Evolutionary conservation across 2,888 invertebrate species (phyloP), one percentile per base, ranked within the genome.

Genomic region (Trichogramma dendrolimi): DNA sequence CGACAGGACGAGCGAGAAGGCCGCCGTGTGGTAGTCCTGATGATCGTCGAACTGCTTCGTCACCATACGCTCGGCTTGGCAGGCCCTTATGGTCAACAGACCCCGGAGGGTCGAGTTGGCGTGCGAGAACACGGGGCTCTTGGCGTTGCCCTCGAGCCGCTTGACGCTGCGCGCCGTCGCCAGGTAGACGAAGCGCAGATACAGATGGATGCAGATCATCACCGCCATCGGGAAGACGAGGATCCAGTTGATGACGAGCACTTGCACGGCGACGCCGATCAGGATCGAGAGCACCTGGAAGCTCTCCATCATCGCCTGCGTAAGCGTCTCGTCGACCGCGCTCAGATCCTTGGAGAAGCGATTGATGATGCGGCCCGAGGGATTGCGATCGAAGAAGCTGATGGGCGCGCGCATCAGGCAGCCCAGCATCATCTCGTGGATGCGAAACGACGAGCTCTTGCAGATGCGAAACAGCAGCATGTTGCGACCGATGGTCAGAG

Each of bases 71-170:
- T 91, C 85, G 1, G 90, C 88, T 41, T 85, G 83, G 1, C 89
- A 87, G 0, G 94, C 89, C 62, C 96, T 83, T 66, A 97, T 94
- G 0, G 94, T 94, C 46, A 91, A 86, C 40, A 96, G 84, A 2
- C 96, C 96, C 65, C 89, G 85, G 6, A 96, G 81, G 0, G 93
- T 89, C 0, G 94, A 89, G 11, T 91, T 89, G 68, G 96, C 86
- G 75, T 96, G 94, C 0, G 94, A 91, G 77, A 94, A 95, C 0
- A 96, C 91, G 0, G 96, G 96, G 80, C 94, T 94, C 66, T 91
- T 75, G 4, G 75, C 75, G 46, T 78, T 75, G 62, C 83, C 83
- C 72, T 84, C 84, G 6, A 83, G 79, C 80, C 87, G 83, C 80
- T 87, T 92, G 59, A 92, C 81, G 71, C 87, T 86, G 72, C 90